Conservation (phyloP, 2,113 vertebrate genomes). For the Chlorodrepanis virens region DNA sequence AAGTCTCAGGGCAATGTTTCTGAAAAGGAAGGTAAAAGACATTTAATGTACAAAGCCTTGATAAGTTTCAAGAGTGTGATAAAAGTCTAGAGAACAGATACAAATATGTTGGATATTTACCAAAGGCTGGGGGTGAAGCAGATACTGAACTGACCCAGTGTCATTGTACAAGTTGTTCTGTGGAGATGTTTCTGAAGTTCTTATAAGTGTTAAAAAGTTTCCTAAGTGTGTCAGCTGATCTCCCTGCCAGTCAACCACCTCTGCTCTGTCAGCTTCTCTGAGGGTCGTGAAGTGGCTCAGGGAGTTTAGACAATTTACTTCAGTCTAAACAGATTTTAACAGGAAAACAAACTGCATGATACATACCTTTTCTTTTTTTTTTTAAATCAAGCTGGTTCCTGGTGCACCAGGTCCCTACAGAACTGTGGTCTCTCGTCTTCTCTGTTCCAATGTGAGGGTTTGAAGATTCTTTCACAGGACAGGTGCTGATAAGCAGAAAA, state of each 20-base stretch:
- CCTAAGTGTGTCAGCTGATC: neutral
- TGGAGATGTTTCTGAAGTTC: neutral
- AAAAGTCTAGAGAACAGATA: neutral
- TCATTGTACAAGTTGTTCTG: neutral
- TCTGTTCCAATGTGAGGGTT: neutral
- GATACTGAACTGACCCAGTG: neutral
- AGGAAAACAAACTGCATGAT: neutral
- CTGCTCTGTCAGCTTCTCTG: neutral
- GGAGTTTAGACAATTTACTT: neutral
- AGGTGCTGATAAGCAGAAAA: neutral
- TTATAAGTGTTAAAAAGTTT: neutral
- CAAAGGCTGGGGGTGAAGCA: neutral
- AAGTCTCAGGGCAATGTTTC: neutral
- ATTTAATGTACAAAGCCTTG: neutral
- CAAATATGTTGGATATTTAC: neutral
- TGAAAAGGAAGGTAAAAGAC: neutral
- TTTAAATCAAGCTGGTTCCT: neutral
- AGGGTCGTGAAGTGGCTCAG: neutral
- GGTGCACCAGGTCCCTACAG: rapidly evolving
- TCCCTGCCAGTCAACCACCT: neutral
- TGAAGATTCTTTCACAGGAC: neutral
- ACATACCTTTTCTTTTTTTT: neutral
- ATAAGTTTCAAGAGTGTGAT: neutral
- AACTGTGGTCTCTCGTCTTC: neutral
- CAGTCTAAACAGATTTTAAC: neutral